Conservation (phyloP, 1,140 invertebrate species). For the Drosophila malerkotliana region DNA sequence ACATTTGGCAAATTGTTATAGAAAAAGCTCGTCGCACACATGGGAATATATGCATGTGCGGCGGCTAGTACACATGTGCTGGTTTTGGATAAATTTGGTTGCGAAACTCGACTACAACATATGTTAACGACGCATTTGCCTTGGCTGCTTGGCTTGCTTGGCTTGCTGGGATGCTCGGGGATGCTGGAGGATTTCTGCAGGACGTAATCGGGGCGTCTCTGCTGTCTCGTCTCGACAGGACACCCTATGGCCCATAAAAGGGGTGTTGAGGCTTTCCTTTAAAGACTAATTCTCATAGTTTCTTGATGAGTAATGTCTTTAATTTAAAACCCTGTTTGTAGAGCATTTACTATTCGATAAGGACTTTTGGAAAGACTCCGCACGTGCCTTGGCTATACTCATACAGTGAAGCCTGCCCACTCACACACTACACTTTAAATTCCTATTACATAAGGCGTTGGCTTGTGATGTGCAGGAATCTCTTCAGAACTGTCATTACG, state of each 20-base stretch:
- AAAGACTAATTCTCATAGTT: background rate
- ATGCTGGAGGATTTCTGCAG: slow-evolving; percentile 29
- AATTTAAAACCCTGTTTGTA: background rate
- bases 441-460: slow-evolving; percentile 39
- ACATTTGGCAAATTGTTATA: slow-evolving; percentile 75
- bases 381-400: slow-evolving; percentile 42
- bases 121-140: slow-evolving; percentile 67
- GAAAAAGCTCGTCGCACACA: slow-evolving; percentile 49
- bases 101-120: slow-evolving; percentile 62
- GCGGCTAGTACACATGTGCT: slow-evolving; percentile 8
- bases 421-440: background rate
- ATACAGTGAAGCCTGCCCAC: background rate
- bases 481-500: background rate
- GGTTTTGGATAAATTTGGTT: slow-evolving; percentile 52
- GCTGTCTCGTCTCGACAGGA: background rate
- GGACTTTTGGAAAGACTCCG: slow-evolving; percentile 13
- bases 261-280: background rate
- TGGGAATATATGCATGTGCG: slow-evolving; percentile 30
- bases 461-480: background rate
- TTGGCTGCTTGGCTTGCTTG: background rate
- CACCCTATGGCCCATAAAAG: background rate
- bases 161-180: too few species aligned
- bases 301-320: background rate
- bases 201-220: slow-evolving; percentile 5
- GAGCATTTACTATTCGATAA: slow-evolving; percentile 6